Percentiles rank a stretch among this genome's conserved stretches.
Conservation (phyloP, 2,797 vertebrate genomes). For the Alectoris magna region DNA sequence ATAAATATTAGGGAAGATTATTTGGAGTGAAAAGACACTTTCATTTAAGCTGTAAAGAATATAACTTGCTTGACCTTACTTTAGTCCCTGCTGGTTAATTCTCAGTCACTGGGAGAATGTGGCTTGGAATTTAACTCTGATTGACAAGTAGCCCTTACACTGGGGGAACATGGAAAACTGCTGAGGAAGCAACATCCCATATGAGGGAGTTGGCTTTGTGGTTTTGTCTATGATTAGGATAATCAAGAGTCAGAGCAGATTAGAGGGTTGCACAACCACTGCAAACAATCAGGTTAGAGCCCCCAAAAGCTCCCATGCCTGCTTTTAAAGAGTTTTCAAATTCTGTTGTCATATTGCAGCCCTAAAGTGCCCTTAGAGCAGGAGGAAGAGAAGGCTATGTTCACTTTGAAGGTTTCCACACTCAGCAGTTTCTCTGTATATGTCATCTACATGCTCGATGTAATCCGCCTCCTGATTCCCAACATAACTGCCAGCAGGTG, state of each 20-base stretch:
- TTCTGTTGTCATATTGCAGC: background rate
- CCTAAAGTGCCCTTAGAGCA: background rate
- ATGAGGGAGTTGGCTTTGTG: background rate
- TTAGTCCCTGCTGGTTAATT: background rate
- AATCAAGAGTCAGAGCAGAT: background rate
- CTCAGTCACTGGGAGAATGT: background rate
- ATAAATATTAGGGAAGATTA: background rate
- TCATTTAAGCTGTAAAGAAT: background rate
- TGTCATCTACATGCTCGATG: background rate
- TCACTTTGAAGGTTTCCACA: background rate
- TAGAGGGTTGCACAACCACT: background rate
- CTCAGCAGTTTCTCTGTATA: background rate
- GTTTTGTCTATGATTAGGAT: background rate
- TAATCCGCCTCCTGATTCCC: background rate
- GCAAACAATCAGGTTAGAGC: background rate
- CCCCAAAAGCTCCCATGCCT: background rate
- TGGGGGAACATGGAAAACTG: background rate
- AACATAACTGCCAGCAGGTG: background rate
- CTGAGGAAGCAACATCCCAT: background rate
- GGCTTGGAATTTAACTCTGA: background rate
- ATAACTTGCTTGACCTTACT: conserved; percentile 2
- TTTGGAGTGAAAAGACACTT: background rate
- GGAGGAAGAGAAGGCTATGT: background rate
- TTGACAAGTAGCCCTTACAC: background rate
- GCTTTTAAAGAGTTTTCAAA: background rate